A percentile compares a stretch with the other conserved stretches of the same genome.
Conservation (phyloP, 2,113 vertebrate genomes). For the Craseonycteris thonglongyai region DNA sequence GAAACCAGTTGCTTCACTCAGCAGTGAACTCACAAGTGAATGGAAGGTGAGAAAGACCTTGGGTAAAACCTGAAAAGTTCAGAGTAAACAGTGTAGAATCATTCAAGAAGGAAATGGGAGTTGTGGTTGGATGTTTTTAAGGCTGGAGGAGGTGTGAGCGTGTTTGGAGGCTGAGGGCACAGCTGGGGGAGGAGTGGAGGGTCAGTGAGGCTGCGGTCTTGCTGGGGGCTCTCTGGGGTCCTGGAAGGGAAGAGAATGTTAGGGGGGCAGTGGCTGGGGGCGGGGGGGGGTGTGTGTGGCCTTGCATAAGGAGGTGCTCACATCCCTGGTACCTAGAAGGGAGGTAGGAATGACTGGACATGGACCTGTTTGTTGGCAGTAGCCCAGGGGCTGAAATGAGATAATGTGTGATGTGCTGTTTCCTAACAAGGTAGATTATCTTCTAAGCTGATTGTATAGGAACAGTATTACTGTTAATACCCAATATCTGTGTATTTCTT, state of each 20-base stretch:
- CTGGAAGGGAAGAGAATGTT: not conserved
- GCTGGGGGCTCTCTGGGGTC: not conserved
- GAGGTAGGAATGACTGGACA: too few species aligned
- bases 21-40: not conserved
- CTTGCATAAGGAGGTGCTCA: not conserved
- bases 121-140: not conserved
- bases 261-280: fast-evolving
- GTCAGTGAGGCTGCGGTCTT: not conserved
- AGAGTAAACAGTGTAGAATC: not conserved
- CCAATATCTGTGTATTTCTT: too few species aligned
- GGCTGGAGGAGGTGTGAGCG: not conserved
- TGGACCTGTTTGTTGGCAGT: too few species aligned
- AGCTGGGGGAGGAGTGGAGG: not conserved
- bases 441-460: too few species aligned
- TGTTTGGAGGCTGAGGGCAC: not conserved
- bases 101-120: not conserved
- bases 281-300: too few species aligned
- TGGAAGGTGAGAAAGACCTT: not conserved
- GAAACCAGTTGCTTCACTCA: not conserved
- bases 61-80: too few species aligned
- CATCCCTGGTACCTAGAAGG: not conserved
- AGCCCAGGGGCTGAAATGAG: too few species aligned
- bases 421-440: too few species aligned
- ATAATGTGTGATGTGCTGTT: too few species aligned
- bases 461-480: too few species aligned